Evolutionary conservation across 2,888 invertebrate species (phyloP), one percentile per base, ranked within the genome.

Genomic region (Teleogryllus oceanicus): DNA sequence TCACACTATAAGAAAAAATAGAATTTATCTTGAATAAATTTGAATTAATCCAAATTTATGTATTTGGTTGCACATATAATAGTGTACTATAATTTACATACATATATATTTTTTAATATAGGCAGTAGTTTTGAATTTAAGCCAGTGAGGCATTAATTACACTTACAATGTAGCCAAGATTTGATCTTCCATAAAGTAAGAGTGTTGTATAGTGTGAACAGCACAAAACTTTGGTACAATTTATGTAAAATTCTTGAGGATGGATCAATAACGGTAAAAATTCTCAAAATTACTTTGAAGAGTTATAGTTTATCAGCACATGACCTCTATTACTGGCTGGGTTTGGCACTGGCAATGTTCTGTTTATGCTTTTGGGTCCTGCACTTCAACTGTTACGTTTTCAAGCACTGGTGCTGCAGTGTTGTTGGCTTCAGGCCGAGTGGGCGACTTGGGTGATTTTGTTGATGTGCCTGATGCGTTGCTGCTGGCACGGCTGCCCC

Each of bases 371-470:
- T 62, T 81, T 50, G 92, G 91, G 84, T 92, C 92, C 85, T 93
- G 91, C 84, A 94, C 92, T 88, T 94, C 94, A 80, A 94, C 93
- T 83, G 93, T 94, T 82, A 94, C 92, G 85, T 89, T 91, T 84
- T 92, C 92, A 84, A 90, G 87, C 85, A 88, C 89, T 78, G 90
- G 90, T 74, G 87, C 86, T 86, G 85, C 83, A 82, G 82, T 78
- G 84, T 84, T 80, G 84, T 85, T 83, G 83, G 85, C 83, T 79
- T 37, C n/a, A 86, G 85, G 49, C 85, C 85, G 24, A 86, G 85
- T 82, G 85, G 88, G 88, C 83, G 89, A 91, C 85, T 89, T 92
- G 82, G 91, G 92, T 80, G 93, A 92, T 84, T 92, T 90, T 83
- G 91, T 87, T 49, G 94, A 94, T 37, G 92, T 90, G 78, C 91